Percentiles rank a stretch among this genome's conserved stretches.
phyloP scores from a whole-genome alignment of 2,113 vertebrate species.

The Sporophila hypoxantha region DNA sequence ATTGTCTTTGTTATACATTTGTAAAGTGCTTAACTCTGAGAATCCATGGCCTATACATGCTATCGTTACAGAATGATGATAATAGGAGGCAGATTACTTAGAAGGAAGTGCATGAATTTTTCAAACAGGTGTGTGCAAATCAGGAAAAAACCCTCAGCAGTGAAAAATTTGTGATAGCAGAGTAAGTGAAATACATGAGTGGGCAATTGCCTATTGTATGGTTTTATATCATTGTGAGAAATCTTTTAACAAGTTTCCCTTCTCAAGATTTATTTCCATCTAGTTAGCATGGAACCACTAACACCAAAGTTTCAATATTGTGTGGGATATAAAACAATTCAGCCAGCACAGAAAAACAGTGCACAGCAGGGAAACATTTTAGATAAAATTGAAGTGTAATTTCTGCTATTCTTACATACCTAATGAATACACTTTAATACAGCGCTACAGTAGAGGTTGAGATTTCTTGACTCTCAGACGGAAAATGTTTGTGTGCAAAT shows the following conservation, averaged over 20 bases:
- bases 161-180: background rate
- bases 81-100: constrained; percentile 12
- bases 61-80: constrained; percentile 2
- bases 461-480: background rate
- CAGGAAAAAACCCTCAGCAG: background rate
- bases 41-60: background rate
- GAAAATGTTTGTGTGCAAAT: background rate
- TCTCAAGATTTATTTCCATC: constrained; percentile 43
- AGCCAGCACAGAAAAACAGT: constrained; percentile 30
- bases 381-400: constrained; percentile 42
- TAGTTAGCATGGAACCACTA: constrained; percentile 24
- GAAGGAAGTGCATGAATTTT: constrained; percentile 8
- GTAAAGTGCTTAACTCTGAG: constrained; percentile 28
- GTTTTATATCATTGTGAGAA: constrained; percentile 34
- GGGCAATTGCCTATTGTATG: constrained; percentile 17
- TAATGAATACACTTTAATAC: constrained; percentile 51
- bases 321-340: background rate
- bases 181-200: constrained; percentile 9
- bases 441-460: background rate
- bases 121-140: background rate
- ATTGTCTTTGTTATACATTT: background rate
- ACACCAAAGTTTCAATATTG: constrained; percentile 24
- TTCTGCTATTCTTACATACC: constrained; percentile 17
- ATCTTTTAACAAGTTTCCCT: constrained; percentile 23
- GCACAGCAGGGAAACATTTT: constrained; percentile 36